Conservation (phyloP, 2,113 vertebrate genomes). For the Aplodontia rufa region DNA sequence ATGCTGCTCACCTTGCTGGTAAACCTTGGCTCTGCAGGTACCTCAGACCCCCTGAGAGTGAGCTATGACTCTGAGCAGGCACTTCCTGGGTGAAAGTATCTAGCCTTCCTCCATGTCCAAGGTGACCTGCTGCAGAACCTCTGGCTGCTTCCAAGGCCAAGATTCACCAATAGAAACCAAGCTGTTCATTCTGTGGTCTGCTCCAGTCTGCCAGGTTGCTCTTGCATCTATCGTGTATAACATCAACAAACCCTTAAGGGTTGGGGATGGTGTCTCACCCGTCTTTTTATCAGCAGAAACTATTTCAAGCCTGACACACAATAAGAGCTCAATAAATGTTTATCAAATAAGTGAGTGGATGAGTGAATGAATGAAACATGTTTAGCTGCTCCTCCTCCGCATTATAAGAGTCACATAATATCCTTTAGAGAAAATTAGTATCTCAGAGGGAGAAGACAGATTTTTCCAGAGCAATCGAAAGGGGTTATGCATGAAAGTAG, state of each 20-base stretch:
- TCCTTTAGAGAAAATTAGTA: slow-evolving; percentile 15
- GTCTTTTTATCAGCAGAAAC: background rate
- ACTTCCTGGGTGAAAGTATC: background rate
- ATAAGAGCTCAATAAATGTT: background rate
- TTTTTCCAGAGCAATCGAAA: background rate
- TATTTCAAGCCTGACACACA: background rate
- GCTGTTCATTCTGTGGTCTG: background rate
- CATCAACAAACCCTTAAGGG: background rate
- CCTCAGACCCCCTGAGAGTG: background rate
- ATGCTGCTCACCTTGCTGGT: background rate
- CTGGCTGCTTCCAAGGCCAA: too few species aligned
- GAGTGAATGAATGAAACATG: background rate
- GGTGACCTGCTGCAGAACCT: background rate
- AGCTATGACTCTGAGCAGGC: background rate
- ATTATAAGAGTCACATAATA: background rate
- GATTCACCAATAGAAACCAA: too few species aligned
- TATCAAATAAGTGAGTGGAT: background rate
- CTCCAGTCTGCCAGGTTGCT: background rate
- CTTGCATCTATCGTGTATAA: background rate
- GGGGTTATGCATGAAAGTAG: background rate
- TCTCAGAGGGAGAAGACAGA: background rate
- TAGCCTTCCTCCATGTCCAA: background rate
- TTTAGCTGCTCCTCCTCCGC: background rate
- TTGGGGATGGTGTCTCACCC: background rate
- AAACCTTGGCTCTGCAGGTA: background rate